Evolutionary conservation across 30 jellyfish, hydroid and myxozoan species (phyloP), one percentile per base, ranked within the genome.

Genomic region (Calvadosia cruxmelitensis): DNA sequence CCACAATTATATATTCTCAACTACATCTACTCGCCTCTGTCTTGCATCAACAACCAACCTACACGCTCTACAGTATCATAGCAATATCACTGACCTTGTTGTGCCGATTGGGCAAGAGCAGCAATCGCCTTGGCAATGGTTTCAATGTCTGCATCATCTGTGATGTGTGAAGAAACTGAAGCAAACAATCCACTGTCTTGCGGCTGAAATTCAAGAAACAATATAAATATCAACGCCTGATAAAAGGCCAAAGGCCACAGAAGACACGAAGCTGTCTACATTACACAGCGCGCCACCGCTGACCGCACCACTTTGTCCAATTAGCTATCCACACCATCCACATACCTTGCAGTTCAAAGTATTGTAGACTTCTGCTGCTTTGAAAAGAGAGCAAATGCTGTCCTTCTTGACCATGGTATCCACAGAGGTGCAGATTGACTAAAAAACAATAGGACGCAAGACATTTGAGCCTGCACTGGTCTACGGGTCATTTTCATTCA

Each of bases 281-380:
- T n/a, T n/a, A n/a, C n/a, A n/a, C n/a, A n/a, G n/a, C n/a, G n/a
- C n/a, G n/a, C n/a, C n/a, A n/a, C n/a, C n/a, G n/a, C n/a, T n/a
- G n/a, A n/a, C n/a, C n/a, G n/a, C n/a, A n/a, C n/a, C n/a, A n/a
- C n/a, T n/a, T n/a, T n/a, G n/a, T n/a, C n/a, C n/a, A n/a, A n/a
- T 2, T 0, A 32, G 0, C 15, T 31, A 2, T 25, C 0, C 0
- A 5, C 2, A 68, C 33, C 27, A 13, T 31, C 28, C 33, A 51
- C 81, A 62, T 49, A 81, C 94, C 93, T 87, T 81, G 84, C 97
- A 87, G 24, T 68, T 73, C 63, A 80, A 62, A 0, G 82, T 73
- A 62, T 75, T 87, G 64, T 42, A 81, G 24, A 87, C 70, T 68
- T 81, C 97, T 7, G 94, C 76, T 35, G 62, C 57, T 30, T 80